phyloP scores from a whole-genome alignment of 2,797 vertebrate genomes.

The Masticophis lateralis region DNA sequence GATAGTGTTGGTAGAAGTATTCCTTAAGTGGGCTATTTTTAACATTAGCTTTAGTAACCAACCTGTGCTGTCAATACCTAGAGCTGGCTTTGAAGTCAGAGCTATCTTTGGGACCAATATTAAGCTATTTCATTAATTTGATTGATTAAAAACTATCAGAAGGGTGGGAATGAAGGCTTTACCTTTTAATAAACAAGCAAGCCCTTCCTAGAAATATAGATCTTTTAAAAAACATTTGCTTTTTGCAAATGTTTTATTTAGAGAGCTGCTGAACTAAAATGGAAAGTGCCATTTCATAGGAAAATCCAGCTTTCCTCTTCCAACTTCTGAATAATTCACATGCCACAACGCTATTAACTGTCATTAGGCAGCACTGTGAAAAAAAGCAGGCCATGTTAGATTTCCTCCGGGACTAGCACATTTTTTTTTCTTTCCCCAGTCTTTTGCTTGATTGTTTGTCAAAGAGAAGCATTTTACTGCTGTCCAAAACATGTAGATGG shows the following conservation, averaged over 20 bases:
- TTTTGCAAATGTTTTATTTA: constrained; percentile 10
- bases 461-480: background rate
- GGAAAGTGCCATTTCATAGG: constrained; percentile 44
- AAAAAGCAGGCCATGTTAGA: background rate
- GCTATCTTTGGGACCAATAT: background rate
- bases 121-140: background rate
- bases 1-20: background rate
- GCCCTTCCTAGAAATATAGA: background rate
- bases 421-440: background rate
- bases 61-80: background rate
- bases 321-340: constrained; percentile 18
- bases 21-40: background rate
- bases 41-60: background rate
- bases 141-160: background rate
- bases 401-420: background rate
- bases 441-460: background rate
- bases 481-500: background rate
- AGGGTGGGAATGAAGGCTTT: background rate
- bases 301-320: constrained; percentile 45
- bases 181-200: background rate
- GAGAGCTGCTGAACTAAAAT: constrained; percentile 14
- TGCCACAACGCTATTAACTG: background rate
- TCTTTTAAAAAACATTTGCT: constrained; percentile 6
- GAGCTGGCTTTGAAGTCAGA: background rate
- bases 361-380: background rate